These are phyloP conservation scores for Hemithea aestivaria DNA, from an alignment of 2,888 invertebrate genomes.

Conservation along the genomic window DNA sequence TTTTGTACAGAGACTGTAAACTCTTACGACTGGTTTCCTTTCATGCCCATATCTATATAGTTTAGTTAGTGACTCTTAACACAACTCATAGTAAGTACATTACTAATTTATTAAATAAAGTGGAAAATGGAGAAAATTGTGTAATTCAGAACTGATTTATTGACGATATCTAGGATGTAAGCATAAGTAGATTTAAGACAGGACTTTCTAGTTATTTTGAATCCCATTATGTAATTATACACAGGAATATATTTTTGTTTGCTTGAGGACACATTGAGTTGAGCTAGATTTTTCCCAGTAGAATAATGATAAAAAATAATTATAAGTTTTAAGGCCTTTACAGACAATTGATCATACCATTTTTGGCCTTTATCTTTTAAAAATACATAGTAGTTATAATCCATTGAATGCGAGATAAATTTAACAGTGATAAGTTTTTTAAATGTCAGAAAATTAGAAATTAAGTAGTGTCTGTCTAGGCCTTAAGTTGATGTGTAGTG, in stretches of 20 bases:
- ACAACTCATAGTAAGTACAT: conserved; percentile 34
- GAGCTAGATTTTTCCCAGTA: conserved; percentile 9
- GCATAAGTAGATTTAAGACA: conserved; percentile 53
- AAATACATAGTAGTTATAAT: too few species aligned
- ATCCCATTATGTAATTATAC: conserved; percentile 33
- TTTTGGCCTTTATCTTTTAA: too few species aligned
- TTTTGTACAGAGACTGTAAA: too few species aligned
- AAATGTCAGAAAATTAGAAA: too few species aligned
- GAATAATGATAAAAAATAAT: conserved; percentile 8
- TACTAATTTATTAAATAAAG: conserved; percentile 26
- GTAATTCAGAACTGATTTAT: conserved; percentile 63
- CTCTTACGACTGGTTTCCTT: too few species aligned
- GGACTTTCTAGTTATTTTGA: conserved; percentile 40
- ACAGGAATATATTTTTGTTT: conserved; percentile 31
- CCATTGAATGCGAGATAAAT: too few species aligned
- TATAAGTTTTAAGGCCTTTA: too few species aligned
- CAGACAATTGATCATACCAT: too few species aligned
- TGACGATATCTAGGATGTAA: conserved; percentile 61
- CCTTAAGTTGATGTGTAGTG: conserved; percentile 13
- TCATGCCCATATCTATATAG: too few species aligned
- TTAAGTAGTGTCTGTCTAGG: too few species aligned
- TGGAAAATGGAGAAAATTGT: conserved; percentile 35
- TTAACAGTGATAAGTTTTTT: too few species aligned
- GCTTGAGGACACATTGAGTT: conserved; percentile 39
- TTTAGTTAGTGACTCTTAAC: too few species aligned